Evolutionary conservation across 2,888 invertebrate species (phyloP), one percentile per base, ranked within the genome.

Genomic region (Petrolisthes cinctipes): DNA sequence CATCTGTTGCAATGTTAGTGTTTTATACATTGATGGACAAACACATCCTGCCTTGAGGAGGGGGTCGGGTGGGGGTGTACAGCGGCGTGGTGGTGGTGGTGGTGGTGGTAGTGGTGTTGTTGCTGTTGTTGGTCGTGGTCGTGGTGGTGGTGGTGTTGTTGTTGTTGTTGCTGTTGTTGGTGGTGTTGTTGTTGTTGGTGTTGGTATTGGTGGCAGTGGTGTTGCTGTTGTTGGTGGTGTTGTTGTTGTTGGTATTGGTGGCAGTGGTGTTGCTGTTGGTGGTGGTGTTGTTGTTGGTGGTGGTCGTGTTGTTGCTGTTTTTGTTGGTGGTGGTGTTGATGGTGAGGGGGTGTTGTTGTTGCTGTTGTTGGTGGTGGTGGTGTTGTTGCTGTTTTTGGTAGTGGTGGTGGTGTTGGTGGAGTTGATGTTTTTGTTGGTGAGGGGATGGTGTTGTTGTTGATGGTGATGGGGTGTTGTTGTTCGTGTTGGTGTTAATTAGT

Each of bases 391-490:
- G 37, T 37, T 37, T 66, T 9, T 7, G 23, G 71, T 9, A 14
- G 23, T 23, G 37, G 0, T 37, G 37, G 37, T 37, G 1, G 37
- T 37, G 20, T 7, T 75, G 75, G 75, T 75, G 51, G 20, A 17
- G 23, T 9, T 37, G 37, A 14, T 68, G 14, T 68, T 68, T 68
- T 14, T 68, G 68, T 68, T 68, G 68, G 68, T 68, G n/a, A 68
- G 17, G 68, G n/a, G 68, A n/a, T n/a, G 14, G 68, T 68, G 68
- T 68, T 68, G 68, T 68, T 68, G 17, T 68, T 68, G n/a, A 68
- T 68, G 68, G 14, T 14, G 68, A 17, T 4, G n/a, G 17, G n/a
- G 68, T 68, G 68, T 68, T 68, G 68, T 68, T 37, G 37, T 0
- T 37, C 37, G 37, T 37, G 37, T 37, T 37, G 37, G 2, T 37